phyloP scores from a whole-genome alignment of 2,888 invertebrate species.

The Drosophila anceps region DNA sequence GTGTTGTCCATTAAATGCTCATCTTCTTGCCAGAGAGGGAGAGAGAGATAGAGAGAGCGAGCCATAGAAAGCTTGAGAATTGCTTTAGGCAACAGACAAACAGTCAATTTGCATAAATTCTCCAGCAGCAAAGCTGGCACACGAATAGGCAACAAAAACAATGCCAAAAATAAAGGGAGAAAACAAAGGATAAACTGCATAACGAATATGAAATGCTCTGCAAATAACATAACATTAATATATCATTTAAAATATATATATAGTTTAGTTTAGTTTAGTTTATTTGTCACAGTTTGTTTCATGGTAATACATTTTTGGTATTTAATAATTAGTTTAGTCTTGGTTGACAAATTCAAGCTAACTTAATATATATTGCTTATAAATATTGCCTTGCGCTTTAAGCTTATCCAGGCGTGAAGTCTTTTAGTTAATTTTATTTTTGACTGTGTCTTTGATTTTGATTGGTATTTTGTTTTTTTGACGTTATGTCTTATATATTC shows the following conservation, averaged over 20 bases:
- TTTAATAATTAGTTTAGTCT: too few relatives aligned
- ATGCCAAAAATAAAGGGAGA: slow-evolving; percentile 2
- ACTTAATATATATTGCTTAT: too few relatives aligned
- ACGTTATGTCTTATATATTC: too few relatives aligned
- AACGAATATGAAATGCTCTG: slow-evolving; percentile 28
- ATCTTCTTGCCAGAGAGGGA: slow-evolving; percentile 24
- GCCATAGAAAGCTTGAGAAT: slow-evolving; percentile 3
- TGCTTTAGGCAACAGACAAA: slow-evolving; percentile 40
- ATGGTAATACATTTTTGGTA: too few relatives aligned
- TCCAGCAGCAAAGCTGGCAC: slow-evolving; percentile 40
- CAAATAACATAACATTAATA: background rate
- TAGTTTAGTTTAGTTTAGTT: too few relatives aligned
- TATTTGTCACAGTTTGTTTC: too few relatives aligned
- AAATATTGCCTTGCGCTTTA: too few relatives aligned
- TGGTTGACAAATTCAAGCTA: too few relatives aligned
- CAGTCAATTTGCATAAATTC: slow-evolving; percentile 53
- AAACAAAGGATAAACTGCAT: background rate
- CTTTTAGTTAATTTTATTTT: too few relatives aligned
- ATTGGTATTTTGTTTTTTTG: too few relatives aligned
- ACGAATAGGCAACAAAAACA: slow-evolving; percentile 17
- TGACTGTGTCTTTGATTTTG: too few relatives aligned
- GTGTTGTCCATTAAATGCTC: slow-evolving; percentile 62
- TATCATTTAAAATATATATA: background rate
- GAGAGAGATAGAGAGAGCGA: background rate
- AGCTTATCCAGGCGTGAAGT: too few relatives aligned